A percentile compares a stretch with the other conserved stretches of the same genome.
phyloP scores from a whole-genome alignment of 1,140 invertebrate genomes.

The Temnothorax nylanderi region DNA sequence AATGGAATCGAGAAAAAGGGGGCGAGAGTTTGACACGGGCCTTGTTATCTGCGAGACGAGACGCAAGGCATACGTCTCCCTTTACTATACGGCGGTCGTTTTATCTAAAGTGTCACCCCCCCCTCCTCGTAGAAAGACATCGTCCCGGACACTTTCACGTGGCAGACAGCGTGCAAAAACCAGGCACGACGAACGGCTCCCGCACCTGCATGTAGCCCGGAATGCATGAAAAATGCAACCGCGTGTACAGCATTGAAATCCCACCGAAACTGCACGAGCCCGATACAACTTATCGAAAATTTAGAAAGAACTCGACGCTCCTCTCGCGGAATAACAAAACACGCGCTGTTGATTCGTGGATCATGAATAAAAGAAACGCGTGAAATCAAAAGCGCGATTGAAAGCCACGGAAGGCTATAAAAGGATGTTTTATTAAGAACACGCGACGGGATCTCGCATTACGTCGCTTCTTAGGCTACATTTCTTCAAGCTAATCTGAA shows the following conservation, averaged over 20 bases:
- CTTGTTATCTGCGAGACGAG: neutral
- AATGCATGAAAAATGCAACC: slow-evolving; percentile 44
- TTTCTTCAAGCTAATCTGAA: neutral
- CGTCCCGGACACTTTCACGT: neutral
- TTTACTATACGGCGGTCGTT: neutral
- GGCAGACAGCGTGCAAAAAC: slow-evolving; percentile 38
- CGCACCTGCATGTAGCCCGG: neutral
- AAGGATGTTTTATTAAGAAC: neutral
- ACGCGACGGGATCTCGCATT: neutral
- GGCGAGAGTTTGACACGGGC: slow-evolving; percentile 3
- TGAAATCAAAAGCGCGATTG: neutral
- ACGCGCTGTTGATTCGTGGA: neutral
- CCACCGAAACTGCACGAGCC: neutral
- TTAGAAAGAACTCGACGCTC: slow-evolving; percentile 18
- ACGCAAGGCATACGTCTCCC: neutral
- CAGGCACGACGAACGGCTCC: neutral
- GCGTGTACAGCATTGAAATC: slow-evolving; percentile 4
- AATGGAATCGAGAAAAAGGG: slow-evolving; percentile 20
- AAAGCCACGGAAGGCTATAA: neutral
- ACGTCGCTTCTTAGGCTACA: no score
- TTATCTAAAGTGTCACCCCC: slow-evolving; percentile 6
- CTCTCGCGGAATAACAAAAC: neutral
- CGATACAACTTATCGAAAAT: slow-evolving; percentile 38
- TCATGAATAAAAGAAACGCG: neutral
- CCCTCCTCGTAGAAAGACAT: slow-evolving; percentile 1